Evolutionary conservation across 2,888 invertebrate species (phyloP).

Genomic region (Halocaridina rubra): DNA sequence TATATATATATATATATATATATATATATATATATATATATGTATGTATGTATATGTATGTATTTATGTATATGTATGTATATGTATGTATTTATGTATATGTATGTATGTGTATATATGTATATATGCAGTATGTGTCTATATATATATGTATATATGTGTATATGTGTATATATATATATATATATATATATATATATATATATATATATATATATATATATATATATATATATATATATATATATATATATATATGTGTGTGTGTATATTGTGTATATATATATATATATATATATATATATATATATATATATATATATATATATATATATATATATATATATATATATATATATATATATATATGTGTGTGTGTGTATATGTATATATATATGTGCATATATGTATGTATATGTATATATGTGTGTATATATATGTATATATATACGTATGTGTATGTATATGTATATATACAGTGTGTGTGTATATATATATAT

Average conservation of each 20-base stretch:
- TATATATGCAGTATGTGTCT: too few species aligned
- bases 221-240: not conserved
- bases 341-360: not conserved
- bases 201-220: conserved; percentile 7
- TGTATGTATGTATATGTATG: not conserved
- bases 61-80: too few species aligned
- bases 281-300: too few species aligned
- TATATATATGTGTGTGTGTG: not conserved
- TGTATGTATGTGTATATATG: too few species aligned
- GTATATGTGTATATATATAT: not conserved
- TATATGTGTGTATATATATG: too few species aligned
- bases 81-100: too few species aligned
- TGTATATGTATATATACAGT: too few species aligned
- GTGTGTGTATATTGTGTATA: not conserved
- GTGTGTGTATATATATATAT: too few species aligned
- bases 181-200: not conserved
- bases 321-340: conserved; percentile 2
- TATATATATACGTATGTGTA: too few species aligned
- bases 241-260: conserved; percentile 1
- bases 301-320: too few species aligned
- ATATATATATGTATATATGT: too few species aligned
- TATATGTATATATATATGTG: not conserved
- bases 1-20: not conserved
- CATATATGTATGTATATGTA: conserved; percentile 1
- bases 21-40: not conserved